Conservation (phyloP, 2,113 vertebrate genomes). For the Calidris pugnax region DNA sequence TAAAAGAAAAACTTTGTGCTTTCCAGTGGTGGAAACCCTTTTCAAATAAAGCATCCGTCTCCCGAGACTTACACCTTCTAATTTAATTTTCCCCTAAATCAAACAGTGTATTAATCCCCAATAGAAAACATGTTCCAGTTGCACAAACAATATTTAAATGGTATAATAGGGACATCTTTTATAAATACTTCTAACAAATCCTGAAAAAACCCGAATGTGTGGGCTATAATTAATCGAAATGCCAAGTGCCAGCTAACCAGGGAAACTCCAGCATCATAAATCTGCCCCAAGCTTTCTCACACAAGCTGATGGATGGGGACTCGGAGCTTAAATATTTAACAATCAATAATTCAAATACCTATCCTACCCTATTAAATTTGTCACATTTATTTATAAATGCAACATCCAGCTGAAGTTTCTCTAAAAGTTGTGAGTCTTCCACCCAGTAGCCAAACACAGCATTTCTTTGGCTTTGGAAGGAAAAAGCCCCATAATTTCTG, state of each 20-base stretch:
- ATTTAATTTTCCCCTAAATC: slow-evolving; percentile 69
- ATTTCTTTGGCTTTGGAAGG: neutral
- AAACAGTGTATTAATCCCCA: slow-evolving; percentile 62
- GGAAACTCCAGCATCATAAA: slow-evolving; percentile 76
- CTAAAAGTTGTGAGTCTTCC: neutral
- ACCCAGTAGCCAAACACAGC: neutral
- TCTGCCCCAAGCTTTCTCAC: slow-evolving; percentile 74
- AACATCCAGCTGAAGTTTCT: slow-evolving; percentile 55
- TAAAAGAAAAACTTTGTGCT: slow-evolving; percentile 20
- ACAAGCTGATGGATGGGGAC: slow-evolving; percentile 77
- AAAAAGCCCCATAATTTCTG: neutral
- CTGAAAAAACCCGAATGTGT: slow-evolving; percentile 23
- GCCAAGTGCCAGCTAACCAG: slow-evolving; percentile 79
- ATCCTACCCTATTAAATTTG: slow-evolving; percentile 75
- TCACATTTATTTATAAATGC: slow-evolving; percentile 78
- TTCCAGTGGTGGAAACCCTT: slow-evolving; percentile 26
- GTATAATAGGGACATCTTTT: slow-evolving; percentile 66
- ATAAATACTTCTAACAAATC: slow-evolving; percentile 51
- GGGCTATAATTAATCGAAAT: slow-evolving; percentile 80
- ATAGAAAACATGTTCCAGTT: slow-evolving; percentile 66
- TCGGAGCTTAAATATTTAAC: slow-evolving; percentile 80
- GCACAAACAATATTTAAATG: slow-evolving; percentile 70
- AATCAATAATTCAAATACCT: slow-evolving; percentile 82
- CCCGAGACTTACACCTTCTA: neutral
- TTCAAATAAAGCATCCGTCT: slow-evolving; percentile 25